These are phyloP conservation scores for Callorhinus ursinus DNA, from an alignment of 2,113 vertebrate species.

Conservation along the genomic window DNA sequence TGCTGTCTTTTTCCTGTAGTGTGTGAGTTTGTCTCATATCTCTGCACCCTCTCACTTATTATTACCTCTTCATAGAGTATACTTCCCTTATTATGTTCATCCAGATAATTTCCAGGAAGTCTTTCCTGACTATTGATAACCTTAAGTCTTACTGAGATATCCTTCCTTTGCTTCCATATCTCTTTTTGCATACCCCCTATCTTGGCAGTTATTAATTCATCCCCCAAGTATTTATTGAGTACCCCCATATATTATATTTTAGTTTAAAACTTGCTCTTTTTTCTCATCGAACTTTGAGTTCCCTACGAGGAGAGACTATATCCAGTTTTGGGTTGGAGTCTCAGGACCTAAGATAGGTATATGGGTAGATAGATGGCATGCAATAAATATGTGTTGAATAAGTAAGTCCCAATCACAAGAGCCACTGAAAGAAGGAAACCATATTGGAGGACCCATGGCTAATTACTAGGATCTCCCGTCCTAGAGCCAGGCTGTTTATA, in stretches of 20 bases:
- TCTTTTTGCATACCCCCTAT: background rate
- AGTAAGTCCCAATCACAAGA: background rate
- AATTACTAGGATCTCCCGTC: background rate
- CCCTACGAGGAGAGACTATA: background rate
- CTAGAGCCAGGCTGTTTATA: background rate
- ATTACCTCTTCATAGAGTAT: background rate
- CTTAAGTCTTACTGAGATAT: background rate
- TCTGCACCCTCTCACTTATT: background rate
- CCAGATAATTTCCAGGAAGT: background rate
- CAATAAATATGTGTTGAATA: background rate
- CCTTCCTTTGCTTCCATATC: background rate
- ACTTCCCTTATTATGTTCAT: background rate
- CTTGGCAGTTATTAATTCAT: background rate
- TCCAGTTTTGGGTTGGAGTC: background rate
- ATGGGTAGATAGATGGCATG: background rate
- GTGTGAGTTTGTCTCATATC: background rate
- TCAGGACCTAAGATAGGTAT: background rate
- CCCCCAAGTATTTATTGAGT: background rate
- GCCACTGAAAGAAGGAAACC: background rate
- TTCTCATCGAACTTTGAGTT: background rate
- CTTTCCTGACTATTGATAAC: background rate
- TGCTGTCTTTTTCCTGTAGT: background rate
- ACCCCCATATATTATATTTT: background rate
- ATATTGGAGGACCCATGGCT: background rate
- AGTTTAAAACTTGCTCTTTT: background rate